Conservation (phyloP, 2,797 vertebrate species). For the Cacajao melanocephalus region DNA sequence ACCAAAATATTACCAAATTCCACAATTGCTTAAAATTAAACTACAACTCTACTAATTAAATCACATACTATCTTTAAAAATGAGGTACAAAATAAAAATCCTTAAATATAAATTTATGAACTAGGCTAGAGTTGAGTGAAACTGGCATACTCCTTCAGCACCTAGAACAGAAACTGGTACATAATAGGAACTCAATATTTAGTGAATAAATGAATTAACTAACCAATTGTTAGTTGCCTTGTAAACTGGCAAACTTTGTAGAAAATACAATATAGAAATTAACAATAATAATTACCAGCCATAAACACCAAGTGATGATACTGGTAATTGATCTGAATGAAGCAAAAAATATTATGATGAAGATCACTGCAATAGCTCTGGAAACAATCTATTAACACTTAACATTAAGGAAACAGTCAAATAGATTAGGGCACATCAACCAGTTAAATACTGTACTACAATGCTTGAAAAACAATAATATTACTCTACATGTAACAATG, state of each 20-base stretch:
- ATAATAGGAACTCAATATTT: neutral
- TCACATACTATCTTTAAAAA: conserved; percentile 67
- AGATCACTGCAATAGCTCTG: neutral
- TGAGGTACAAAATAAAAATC: conserved; percentile 17
- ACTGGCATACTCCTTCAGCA: neutral
- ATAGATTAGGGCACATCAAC: neutral
- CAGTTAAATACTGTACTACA: neutral
- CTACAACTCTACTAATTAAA: conserved; percentile 70
- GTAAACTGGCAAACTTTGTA: neutral
- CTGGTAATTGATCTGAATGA: neutral
- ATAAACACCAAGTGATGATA: neutral
- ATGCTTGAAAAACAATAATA: neutral
- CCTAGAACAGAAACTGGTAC: neutral
- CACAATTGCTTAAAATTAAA: conserved; percentile 70
- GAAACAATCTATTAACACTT: neutral
- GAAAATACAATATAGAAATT: conserved; percentile 35
- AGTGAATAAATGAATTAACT: conserved; percentile 5
- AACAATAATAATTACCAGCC: neutral
- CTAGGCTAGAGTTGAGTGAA: neutral
- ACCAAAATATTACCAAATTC: conserved; percentile 53
- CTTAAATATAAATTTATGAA: conserved; percentile 66
- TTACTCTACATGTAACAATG: neutral
- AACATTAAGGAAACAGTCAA: neutral
- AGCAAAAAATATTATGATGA: neutral
- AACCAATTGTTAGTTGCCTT: neutral